phyloP scores from a whole-genome alignment of 2,113 vertebrate species.

The Boulengeromyrus knoepffleri region DNA sequence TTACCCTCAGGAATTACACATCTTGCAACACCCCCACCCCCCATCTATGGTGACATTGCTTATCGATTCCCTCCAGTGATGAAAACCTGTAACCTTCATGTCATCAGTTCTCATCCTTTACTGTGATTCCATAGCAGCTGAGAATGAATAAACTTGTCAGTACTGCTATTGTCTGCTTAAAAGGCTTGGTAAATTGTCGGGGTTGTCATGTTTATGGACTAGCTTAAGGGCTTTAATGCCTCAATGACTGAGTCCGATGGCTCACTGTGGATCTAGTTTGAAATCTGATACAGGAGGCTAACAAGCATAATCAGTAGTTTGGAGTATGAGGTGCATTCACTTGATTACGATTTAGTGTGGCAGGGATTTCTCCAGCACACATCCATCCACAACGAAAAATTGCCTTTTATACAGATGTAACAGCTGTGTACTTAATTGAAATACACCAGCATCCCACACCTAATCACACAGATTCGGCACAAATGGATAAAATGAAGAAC shows the following conservation, averaged over 20 bases:
- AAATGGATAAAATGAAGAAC: not conserved
- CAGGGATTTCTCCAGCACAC: not conserved
- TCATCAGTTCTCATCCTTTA: not conserved
- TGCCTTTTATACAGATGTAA: not conserved
- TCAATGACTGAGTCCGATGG: not conserved
- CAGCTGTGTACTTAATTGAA: constrained; percentile 8
- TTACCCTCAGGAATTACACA: not conserved
- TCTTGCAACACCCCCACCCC: not conserved
- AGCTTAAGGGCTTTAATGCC: not conserved
- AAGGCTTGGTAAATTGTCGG: not conserved
- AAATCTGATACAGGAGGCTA: not conserved
- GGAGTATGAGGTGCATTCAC: not conserved
- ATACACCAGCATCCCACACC: not conserved
- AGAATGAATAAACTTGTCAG: not conserved
- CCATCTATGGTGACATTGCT: not conserved
- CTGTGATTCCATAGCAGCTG: not conserved
- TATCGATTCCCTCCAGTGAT: not conserved
- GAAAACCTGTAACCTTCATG: not conserved
- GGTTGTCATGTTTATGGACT: not conserved
- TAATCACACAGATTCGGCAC: not conserved
- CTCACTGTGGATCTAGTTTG: not conserved
- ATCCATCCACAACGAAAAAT: not conserved
- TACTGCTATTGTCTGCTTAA: not conserved
- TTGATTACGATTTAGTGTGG: not conserved
- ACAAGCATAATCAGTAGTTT: not conserved